Base-by-base conservation (phyloP, 2,888 invertebrate genomes). In the Patella depressa region DNA sequence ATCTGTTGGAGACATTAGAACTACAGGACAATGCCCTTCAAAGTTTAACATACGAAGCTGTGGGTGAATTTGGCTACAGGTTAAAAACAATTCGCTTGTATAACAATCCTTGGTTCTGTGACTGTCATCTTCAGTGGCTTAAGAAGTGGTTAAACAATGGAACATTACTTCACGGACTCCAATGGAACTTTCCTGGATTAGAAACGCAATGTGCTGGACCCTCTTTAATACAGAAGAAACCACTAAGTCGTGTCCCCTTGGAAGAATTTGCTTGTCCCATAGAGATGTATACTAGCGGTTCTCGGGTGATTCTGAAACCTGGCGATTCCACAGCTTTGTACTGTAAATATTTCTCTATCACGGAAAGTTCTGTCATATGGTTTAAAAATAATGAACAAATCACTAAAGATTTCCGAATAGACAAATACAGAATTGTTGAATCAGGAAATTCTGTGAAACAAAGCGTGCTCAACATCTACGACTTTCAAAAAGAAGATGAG, bases 81-180 rank as follows among this genome's bases (percentile, higher is more conserved):
- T 80, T 88, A 11, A 83, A 82, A 53, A 80, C 81, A 24, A 79
- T 88, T 9, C 85, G 84, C 45, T 82, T 89, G 29, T 85, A 86
- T 75, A 83, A 88, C 74, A 89, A 89, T 55, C 87, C 85, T 9
- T 89, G 89, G 89, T 81, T 83, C 73, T 89, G 89, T 81, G 88
- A 89, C 82, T 89, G 89, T 80, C 78, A 83, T 3, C 77, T 88
- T 24, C 82, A 88, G 5, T 89, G 89, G 88, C 78, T 89, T 34
- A 79, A 86, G 19, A 72, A 81, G 17, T 89, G 87, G 87, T 79
- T 88, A 24, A 80, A 79, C 59, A 84, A 85, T 55, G 81, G 78
- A 19, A 83, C 84, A 34, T 77, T 80, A 53, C 79, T 79, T 29
- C 65, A 75, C 4, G 72, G 71, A 53, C 70, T 86, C 12, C 75